These are phyloP conservation scores for Nomada fucata DNA, from an alignment of 2,888 invertebrate genomes.

Conservation along the genomic window DNA sequence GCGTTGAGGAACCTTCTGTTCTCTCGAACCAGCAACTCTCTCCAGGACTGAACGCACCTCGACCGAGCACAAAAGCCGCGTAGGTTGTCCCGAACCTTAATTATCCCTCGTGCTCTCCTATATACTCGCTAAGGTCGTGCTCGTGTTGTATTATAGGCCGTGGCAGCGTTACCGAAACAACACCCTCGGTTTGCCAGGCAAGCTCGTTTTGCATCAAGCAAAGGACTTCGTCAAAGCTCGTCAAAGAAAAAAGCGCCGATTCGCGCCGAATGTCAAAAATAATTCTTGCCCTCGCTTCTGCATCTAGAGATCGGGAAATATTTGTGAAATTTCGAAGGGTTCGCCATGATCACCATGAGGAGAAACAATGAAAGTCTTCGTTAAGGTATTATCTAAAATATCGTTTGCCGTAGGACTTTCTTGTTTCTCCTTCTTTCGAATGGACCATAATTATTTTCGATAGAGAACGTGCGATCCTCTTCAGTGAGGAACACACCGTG, in stretches of 20 bases:
- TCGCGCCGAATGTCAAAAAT: constrained; percentile 33
- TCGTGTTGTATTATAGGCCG: constrained; percentile 68
- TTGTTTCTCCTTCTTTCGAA: neutral
- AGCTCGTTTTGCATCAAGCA: constrained; percentile 54
- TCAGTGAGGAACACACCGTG: neutral
- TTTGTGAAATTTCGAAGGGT: neutral
- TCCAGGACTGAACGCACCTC: constrained; percentile 54
- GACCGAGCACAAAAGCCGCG: constrained; percentile 67
- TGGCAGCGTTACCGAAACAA: constrained; percentile 61
- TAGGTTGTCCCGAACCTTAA: constrained; percentile 72
- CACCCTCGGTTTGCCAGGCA: constrained; percentile 52
- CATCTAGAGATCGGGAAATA: neutral
- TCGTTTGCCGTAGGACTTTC: neutral
- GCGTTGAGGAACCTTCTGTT: constrained; percentile 19
- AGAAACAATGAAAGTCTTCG: too few relatives aligned
- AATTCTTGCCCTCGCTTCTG: constrained; percentile 23
- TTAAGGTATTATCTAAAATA: too few relatives aligned
- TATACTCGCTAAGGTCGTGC: constrained; percentile 61
- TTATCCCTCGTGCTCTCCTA: constrained; percentile 66
- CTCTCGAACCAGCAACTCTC: constrained; percentile 25
- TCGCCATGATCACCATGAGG: too few relatives aligned
- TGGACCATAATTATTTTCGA: constrained; percentile 8
- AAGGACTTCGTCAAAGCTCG: constrained; percentile 40
- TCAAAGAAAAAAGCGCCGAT: constrained; percentile 54
- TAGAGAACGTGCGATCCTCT: neutral